A percentile compares a stretch with the other conserved stretches of the same genome.
Conservation (phyloP, 2,888 invertebrate genomes). For the Rhodophaea formosa region DNA sequence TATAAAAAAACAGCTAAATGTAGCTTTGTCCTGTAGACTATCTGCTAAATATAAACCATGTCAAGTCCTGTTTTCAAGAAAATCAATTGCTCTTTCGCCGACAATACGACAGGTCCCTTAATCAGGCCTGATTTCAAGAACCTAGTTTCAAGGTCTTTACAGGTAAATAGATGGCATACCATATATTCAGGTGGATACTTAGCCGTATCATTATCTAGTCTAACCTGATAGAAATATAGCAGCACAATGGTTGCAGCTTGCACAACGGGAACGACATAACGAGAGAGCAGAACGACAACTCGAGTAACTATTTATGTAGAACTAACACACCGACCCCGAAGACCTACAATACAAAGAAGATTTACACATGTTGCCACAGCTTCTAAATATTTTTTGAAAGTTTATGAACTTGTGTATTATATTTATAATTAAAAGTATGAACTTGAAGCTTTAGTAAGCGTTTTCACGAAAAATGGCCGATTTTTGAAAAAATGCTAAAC, state of each 20-base stretch:
- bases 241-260: constrained; percentile 40
- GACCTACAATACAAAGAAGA: too few species aligned
- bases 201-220: constrained; percentile 28
- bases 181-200: constrained; percentile 8
- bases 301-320: not conserved
- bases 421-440: too few species aligned
- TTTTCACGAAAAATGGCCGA: too few species aligned
- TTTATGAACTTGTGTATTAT: too few species aligned
- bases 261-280: constrained; percentile 29
- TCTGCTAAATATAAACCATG: too few species aligned
- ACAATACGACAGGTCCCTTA: constrained; percentile 1
- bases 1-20: too few species aligned
- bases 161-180: constrained; percentile 7
- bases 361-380: too few species aligned
- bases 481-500: too few species aligned
- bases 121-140: not conserved
- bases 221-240: constrained; percentile 38
- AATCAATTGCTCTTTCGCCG: not conserved
- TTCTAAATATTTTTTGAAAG: too few species aligned
- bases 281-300: not conserved
- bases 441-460: too few species aligned
- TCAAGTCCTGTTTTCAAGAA: not conserved
- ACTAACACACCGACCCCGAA: too few species aligned
- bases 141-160: constrained; percentile 8
- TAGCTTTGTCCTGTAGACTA: too few species aligned